phyloP scores from a whole-genome alignment of 1,140 invertebrate species.

The Reticulitermes speratus region DNA sequence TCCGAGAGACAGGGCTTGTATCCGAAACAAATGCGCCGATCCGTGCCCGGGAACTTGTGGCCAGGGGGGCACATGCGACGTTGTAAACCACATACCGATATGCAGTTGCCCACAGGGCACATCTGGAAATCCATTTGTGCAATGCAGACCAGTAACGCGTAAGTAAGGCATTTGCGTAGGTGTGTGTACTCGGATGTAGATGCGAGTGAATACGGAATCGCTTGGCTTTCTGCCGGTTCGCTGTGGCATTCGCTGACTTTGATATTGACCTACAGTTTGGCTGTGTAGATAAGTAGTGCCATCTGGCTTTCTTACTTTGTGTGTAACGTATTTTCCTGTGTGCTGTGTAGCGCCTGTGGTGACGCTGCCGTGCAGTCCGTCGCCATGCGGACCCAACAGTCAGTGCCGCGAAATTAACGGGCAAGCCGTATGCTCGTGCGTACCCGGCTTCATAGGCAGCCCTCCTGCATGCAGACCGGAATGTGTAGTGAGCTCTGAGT shows the following conservation, averaged over 20 bases:
- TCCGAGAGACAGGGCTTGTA: conserved; percentile 49
- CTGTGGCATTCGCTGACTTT: too few species aligned
- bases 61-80: conserved; percentile 43
- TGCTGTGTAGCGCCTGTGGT: too few species aligned
- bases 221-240: too few species aligned
- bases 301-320: too few species aligned
- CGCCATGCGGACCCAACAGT: conserved; percentile 67
- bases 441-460: conserved; percentile 60
- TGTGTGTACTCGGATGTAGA: too few species aligned
- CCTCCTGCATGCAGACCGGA: conserved; percentile 65
- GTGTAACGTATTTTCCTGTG: too few species aligned
- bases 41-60: conserved; percentile 44
- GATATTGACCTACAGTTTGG: too few species aligned
- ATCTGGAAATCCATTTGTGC: conserved; percentile 41
- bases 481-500: conserved; percentile 66
- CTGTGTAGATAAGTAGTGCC: too few species aligned
- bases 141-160: conserved; percentile 37
- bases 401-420: conserved; percentile 60
- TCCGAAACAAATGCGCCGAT: conserved; percentile 43
- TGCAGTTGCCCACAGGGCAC: conserved; percentile 42
- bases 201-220: too few species aligned
- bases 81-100: conserved; percentile 37
- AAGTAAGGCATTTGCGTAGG: conserved; percentile 46
- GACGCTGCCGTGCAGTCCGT: conserved; percentile 60
- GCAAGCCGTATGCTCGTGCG: conserved; percentile 61